Evolutionary conservation across 2,113 vertebrate genomes (phyloP).

Genomic region (Poeciliopsis prolifica): DNA sequence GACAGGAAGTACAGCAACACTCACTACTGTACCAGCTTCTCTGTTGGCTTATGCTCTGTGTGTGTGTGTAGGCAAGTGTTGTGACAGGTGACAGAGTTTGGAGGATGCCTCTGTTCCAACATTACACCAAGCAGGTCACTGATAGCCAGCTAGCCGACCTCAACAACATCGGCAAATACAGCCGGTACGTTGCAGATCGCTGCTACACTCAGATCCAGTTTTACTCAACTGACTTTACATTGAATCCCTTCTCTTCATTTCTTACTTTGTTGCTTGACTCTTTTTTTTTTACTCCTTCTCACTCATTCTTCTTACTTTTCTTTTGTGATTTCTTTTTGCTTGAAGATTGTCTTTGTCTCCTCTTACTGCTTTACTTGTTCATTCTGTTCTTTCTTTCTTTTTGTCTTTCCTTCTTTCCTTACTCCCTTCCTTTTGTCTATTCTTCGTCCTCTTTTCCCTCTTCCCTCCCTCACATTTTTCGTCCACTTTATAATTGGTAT

Average conservation of each 20-base stretch:
- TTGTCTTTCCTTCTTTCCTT: no score
- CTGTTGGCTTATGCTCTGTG: constrained; percentile 44
- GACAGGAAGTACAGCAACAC: neutral
- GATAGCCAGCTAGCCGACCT: constrained; percentile 94
- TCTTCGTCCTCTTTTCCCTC: no score
- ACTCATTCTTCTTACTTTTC: no score
- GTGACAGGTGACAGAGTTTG: constrained; percentile 95
- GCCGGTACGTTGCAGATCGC: constrained; percentile 78
- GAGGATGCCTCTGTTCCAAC: constrained; percentile 98
- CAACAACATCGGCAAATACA: constrained; percentile 94
- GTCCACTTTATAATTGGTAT: no score
- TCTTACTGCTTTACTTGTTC: no score
- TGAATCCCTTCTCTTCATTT: no score
- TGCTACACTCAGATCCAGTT: neutral
- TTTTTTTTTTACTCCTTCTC: no score
- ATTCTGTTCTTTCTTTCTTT: neutral
- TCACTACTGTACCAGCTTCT: constrained; percentile 13
- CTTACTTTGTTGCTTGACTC: no score
- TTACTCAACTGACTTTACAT: no score
- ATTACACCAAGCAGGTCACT: constrained; percentile 92
- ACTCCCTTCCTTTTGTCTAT: no score
- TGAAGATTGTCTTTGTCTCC: no score
- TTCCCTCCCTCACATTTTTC: neutral
- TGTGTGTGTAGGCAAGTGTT: constrained; percentile 85
- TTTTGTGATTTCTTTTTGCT: no score